Evolutionary conservation across 2,888 invertebrate species (phyloP).

Genomic region (Byasa hedistus): DNA sequence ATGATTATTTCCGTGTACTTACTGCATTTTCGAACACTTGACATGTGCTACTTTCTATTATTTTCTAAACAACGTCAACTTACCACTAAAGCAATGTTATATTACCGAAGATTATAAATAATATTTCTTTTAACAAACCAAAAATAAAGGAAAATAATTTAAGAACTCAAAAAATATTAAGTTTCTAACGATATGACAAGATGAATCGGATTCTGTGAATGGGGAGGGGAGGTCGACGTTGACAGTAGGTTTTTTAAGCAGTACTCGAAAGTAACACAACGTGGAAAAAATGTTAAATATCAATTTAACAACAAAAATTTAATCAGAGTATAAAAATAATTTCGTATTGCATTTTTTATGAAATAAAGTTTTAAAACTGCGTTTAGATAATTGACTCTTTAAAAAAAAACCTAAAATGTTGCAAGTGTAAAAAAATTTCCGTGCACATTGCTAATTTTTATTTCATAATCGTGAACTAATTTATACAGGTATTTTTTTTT

Average conservation of each 20-base stretch:
- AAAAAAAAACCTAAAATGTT: neutral
- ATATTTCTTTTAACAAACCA: constrained; percentile 49
- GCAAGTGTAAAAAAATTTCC: neutral
- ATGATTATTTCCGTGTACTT: constrained; percentile 38
- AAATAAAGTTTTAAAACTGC: neutral
- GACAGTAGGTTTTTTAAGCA: constrained; percentile 36
- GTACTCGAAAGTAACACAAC: neutral
- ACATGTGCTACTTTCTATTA: constrained; percentile 55
- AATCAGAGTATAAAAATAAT: neutral
- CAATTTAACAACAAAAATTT: neutral
- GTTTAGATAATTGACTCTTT: neutral
- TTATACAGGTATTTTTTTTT: neutral
- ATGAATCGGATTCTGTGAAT: constrained; percentile 57
- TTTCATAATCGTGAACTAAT: neutral
- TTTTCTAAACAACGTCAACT: constrained; percentile 39
- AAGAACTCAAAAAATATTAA: constrained; percentile 60
- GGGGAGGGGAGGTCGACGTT: constrained; percentile 47
- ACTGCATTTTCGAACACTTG: constrained; percentile 39
- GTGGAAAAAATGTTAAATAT: neutral
- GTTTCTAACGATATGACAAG: constrained; percentile 57
- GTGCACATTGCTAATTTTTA: neutral
- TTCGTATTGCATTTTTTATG: neutral
- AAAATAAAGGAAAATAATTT: constrained; percentile 69
- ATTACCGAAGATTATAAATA: constrained; percentile 43
- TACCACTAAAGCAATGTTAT: constrained; percentile 47